phyloP scores from a whole-genome alignment of 2,888 invertebrate genomes.

The Oscheius onirici region DNA sequence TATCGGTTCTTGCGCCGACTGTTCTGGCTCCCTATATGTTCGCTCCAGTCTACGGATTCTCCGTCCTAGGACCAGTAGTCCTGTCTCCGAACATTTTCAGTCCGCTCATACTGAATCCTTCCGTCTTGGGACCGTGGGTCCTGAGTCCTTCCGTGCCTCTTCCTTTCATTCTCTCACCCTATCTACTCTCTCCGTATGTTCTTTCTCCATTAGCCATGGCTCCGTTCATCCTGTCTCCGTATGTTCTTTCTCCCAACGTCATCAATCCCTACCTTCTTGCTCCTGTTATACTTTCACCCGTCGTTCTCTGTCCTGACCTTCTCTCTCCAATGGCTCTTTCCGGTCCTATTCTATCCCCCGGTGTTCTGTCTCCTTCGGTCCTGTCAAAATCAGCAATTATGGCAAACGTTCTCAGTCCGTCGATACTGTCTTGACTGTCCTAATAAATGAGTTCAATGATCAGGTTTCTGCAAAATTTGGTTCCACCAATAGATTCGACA shows the following conservation, averaged over 20 bases:
- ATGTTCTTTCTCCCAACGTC: conserved; percentile 54
- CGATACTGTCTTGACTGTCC: conserved; percentile 48
- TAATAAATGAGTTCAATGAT: too few species aligned
- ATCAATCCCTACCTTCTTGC: conserved; percentile 65
- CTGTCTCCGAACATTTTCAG: conserved; percentile 64
- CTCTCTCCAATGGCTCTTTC: conserved; percentile 53
- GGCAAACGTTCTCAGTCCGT: conserved; percentile 63
- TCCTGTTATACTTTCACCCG: conserved; percentile 52
- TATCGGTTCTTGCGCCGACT: conserved; percentile 32
- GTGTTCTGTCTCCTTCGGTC: conserved; percentile 62
- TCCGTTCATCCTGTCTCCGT: conserved; percentile 57
- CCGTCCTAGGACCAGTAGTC: conserved; percentile 58
- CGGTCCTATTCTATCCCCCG: conserved; percentile 63
- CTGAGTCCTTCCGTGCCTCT: conserved; percentile 51
- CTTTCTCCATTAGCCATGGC: conserved; percentile 56
- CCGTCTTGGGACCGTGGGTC: conserved; percentile 53
- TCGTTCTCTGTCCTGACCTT: conserved; percentile 46
- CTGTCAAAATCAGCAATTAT: conserved; percentile 58
- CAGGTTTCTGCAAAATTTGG: too few species aligned
- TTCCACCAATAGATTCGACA: too few species aligned
- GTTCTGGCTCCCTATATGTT: conserved; percentile 42
- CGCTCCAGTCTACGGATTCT: conserved; percentile 52
- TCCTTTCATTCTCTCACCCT: conserved; percentile 52
- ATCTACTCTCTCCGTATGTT: conserved; percentile 48
- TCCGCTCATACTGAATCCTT: conserved; percentile 62